phyloP scores from a whole-genome alignment of 2,113 vertebrate genomes.

The Dicaeum eximium region DNA sequence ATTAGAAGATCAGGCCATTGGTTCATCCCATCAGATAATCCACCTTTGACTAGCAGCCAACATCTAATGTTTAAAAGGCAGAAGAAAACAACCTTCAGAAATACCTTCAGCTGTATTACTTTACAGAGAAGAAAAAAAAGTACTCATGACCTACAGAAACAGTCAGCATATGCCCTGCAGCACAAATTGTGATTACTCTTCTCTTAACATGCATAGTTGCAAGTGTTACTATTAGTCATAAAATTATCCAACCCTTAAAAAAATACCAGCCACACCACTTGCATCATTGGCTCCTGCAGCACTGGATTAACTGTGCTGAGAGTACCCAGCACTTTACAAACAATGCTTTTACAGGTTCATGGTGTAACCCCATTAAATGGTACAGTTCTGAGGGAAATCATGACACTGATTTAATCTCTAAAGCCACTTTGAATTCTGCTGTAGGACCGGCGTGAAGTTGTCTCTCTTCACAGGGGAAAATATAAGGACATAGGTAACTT shows the following conservation, averaged over 20 bases:
- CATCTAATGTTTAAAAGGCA: neutral
- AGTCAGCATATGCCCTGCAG: slow-evolving; percentile 21
- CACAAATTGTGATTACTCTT: neutral
- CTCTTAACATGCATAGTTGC: neutral
- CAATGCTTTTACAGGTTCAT: neutral
- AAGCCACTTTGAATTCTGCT: neutral
- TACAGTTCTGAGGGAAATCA: neutral
- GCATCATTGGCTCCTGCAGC: neutral
- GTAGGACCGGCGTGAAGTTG: neutral
- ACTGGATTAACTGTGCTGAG: neutral
- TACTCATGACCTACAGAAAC: neutral
- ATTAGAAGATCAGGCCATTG: slow-evolving; percentile 20
- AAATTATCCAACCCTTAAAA: slow-evolving; percentile 17
- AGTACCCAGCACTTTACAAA: neutral
- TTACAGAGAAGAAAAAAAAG: neutral
- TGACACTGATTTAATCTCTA: neutral
- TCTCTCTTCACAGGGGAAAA: neutral
- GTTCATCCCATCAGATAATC: slow-evolving; percentile 44
- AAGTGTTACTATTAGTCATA: slow-evolving; percentile 32
- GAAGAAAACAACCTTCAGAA: slow-evolving; percentile 44
- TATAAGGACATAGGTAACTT: neutral
- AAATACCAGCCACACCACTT: neutral
- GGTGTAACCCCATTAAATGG: neutral
- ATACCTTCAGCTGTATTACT: neutral
- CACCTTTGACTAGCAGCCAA: slow-evolving; percentile 24